Base-by-base conservation (phyloP, 2,113 vertebrate species). In the Entomyzon cyanotis region DNA sequence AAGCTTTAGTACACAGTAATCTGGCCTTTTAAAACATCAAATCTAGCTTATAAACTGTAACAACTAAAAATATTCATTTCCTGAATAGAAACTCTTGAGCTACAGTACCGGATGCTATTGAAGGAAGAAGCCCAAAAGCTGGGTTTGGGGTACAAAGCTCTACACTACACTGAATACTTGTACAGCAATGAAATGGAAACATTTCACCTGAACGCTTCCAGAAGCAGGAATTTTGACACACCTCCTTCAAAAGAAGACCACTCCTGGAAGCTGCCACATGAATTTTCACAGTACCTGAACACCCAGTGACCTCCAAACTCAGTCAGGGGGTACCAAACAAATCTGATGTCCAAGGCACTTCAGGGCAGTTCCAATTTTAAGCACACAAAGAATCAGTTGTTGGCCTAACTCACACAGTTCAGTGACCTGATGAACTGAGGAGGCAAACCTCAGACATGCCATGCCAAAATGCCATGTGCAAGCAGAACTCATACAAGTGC, bases 181-280 rank as follows among this genome's bases (percentile, higher is more conserved):
- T 21, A 53, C 47, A 81, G 35, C 0, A 0, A 58, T 13, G 8
- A 55, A 84, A 65, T 0, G 0, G 41, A 52, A 86, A 74, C 1
- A 3, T 42, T 75, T 59, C 30, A 81, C 35, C 25, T 65, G 1
- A 1, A 30, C 28, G 14, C 22, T 84, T 58, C 64, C 50, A 70
- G 13, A 42, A 74, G 39, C 15, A 93, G 68, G 25, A 63, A 81
- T 84, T 81, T 39, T 11, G 44, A 86, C 22, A n/a, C 22, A 49
- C 0, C 23, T 71, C 39, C 42, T 88, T 30, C 2, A 1, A 80
- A 86, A 65, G 18, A 42, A 37, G 28, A 41, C 10, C 14, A 24
- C 8, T 21, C 22, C 49, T 71, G 31, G 21, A 77, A 85, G 53
- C 11, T 46, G 39, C 46, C 7, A 78, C 42, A 11, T 0, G 0